Conservation (phyloP, 1,140 invertebrate species). For the Drosophila pseudoobscura region DNA sequence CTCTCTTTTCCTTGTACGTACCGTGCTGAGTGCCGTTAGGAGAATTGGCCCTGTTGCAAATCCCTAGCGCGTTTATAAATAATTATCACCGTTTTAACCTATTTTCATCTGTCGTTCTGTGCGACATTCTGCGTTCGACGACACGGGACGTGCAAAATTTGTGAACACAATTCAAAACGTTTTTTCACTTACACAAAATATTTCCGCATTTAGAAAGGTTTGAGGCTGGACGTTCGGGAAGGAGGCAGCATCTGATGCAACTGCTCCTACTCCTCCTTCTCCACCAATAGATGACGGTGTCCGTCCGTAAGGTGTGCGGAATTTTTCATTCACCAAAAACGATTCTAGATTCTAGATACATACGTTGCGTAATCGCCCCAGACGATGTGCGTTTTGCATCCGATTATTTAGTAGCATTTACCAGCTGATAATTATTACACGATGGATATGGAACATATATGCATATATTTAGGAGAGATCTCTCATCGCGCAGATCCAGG, state of each 20-base stretch:
- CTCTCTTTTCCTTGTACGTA: constrained; percentile 4
- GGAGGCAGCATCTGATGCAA: constrained; percentile 48
- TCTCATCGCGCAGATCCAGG: background rate
- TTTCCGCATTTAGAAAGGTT: constrained; percentile 76
- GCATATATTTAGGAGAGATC: background rate
- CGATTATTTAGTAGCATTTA: constrained; percentile 2
- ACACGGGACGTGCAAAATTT: constrained; percentile 29
- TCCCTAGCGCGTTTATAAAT: constrained; percentile 80
- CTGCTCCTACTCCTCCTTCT: constrained; percentile 28
- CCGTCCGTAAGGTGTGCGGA: constrained; percentile 36
- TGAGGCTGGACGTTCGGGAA: constrained; percentile 64
- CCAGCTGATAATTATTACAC: constrained; percentile 2
- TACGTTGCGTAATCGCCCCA: constrained; percentile 64
- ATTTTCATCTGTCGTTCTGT: constrained; percentile 39
- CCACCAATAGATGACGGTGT: constrained; percentile 28
- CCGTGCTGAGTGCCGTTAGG: background rate
- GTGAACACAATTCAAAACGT: constrained; percentile 51
- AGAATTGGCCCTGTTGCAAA: constrained; percentile 62
- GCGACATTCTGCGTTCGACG: constrained; percentile 14
- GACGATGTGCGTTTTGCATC: constrained; percentile 16
- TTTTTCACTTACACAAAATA: constrained; percentile 66
- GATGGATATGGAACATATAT: background rate
- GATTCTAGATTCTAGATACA: constrained; percentile 36
- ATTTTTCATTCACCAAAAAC: constrained; percentile 58
- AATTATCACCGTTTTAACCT: constrained; percentile 75